These are phyloP conservation scores for Lordiphosa fenestrarum DNA, from an alignment of 2,888 invertebrate species.

Conservation along the genomic window DNA sequence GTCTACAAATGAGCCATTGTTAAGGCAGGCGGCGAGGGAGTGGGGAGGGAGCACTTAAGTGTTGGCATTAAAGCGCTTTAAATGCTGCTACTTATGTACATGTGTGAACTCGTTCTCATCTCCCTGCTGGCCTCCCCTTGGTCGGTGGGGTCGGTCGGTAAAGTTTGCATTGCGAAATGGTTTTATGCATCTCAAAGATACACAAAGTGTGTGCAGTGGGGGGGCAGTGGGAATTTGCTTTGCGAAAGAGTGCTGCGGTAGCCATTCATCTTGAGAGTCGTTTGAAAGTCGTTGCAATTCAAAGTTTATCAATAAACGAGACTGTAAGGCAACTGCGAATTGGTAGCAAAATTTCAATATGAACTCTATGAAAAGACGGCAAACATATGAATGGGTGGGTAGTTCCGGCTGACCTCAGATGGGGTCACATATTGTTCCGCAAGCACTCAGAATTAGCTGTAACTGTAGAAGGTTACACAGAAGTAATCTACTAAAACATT, in stretches of 20 bases:
- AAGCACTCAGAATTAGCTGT: too few relatives aligned
- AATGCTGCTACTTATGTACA: conserved; percentile 32
- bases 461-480: too few relatives aligned
- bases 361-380: too few relatives aligned
- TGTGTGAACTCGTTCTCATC: conserved; percentile 23
- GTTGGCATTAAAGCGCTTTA: conserved; percentile 51
- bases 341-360: too few relatives aligned
- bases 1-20: conserved; percentile 69
- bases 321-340: too few relatives aligned
- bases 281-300: conserved; percentile 11
- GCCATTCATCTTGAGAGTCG: conserved; percentile 35
- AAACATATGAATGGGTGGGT: too few relatives aligned
- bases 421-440: too few relatives aligned
- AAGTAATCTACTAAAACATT: too few relatives aligned
- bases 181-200: conserved; percentile 28
- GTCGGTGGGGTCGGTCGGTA: conserved; percentile 6
- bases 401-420: too few relatives aligned
- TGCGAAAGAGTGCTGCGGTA: conserved; percentile 14
- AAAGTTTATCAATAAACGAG: too few relatives aligned
- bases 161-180: conserved; percentile 47
- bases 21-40: conserved; percentile 6
- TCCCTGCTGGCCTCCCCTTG: conserved; percentile 1
- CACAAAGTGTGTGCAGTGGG: conserved; percentile 4
- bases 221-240: conserved; percentile 5
- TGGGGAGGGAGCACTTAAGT: conserved; percentile 26